These are phyloP conservation scores for Meriones unguiculatus DNA, from an alignment of 2,113 vertebrate genomes.

Conservation along the genomic window DNA sequence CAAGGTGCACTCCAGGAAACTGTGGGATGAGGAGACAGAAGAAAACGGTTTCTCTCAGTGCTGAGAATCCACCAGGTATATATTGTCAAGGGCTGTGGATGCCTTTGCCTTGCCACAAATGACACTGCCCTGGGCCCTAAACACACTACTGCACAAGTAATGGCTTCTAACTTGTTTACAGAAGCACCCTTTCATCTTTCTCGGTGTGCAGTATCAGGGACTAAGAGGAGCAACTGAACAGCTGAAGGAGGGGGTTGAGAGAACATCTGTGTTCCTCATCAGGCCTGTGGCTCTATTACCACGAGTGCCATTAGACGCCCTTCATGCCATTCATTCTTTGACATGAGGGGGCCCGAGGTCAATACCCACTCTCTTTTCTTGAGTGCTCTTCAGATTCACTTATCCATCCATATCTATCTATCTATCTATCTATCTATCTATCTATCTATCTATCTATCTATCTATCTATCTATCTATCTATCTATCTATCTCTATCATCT, in stretches of 20 bases:
- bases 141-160: neutral
- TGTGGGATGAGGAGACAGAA: neutral
- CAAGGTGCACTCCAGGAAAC: constrained; percentile 2
- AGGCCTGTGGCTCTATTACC: neutral
- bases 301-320: rapidly evolving
- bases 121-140: neutral
- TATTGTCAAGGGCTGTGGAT: neutral
- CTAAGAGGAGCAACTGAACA: neutral
- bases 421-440: too few species aligned
- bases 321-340: neutral
- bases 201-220: neutral
- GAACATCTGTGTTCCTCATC: neutral
- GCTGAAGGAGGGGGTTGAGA: neutral
- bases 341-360: neutral
- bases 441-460: too few species aligned
- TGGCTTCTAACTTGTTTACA: neutral
- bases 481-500: too few species aligned
- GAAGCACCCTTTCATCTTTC: neutral
- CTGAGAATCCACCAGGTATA: neutral
- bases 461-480: too few species aligned
- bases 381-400: neutral
- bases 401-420: neutral
- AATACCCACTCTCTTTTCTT: neutral
- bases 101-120: neutral
- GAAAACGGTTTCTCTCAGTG: neutral